Base-by-base conservation (phyloP, 2,888 invertebrate genomes). In the Nymphalis urticae region DNA sequence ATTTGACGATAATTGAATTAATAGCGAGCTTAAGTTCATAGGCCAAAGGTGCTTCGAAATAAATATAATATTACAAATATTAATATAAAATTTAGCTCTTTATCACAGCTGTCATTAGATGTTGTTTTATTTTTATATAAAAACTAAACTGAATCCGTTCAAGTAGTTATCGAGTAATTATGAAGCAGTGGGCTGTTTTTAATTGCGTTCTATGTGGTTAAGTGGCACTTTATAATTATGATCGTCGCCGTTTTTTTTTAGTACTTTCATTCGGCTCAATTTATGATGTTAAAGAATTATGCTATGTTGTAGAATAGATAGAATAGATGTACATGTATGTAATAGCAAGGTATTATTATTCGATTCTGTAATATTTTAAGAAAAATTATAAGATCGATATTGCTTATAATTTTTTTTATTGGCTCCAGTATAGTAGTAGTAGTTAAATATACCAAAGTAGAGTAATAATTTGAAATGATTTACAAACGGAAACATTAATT, bases 211-310 rank as follows among this genome's bases (percentile, higher is more conserved):
- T 64, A 56, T 60, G 48, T 62, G 58, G 42, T 64, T 64, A 68
- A 71, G 69, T 71, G 66, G 54, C 51, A 56, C 54, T 27, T 53
- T 69, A 53, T 66, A 51, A 69, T 66, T 69, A 64, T 64, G 60
- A 63, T 50, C 56, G 53, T 56, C 64, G 51, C 24, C 56, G 69
- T 69, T 64, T 56, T 68, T 62, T 50, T 21, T 65, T 61, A 42
- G 32, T 21, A 58, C 32, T 56, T 58, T 58, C 42, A 42, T 51
- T 21, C 16, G 19, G 51, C 51, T 19, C 5, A 36, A 51, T 62
- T 27, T 58, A 58, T 58, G 58, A 58, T 58, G n/a, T n/a, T 56
- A 56, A 56, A 32, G 32, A 19, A 58, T 36, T 10, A 19, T 5
- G 58, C 5, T 19, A 13, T 9, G 5, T 36, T 56, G 36, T 42